phyloP scores from a whole-genome alignment of 2,888 invertebrate genomes.

The Rhorus exstirpatorius region DNA sequence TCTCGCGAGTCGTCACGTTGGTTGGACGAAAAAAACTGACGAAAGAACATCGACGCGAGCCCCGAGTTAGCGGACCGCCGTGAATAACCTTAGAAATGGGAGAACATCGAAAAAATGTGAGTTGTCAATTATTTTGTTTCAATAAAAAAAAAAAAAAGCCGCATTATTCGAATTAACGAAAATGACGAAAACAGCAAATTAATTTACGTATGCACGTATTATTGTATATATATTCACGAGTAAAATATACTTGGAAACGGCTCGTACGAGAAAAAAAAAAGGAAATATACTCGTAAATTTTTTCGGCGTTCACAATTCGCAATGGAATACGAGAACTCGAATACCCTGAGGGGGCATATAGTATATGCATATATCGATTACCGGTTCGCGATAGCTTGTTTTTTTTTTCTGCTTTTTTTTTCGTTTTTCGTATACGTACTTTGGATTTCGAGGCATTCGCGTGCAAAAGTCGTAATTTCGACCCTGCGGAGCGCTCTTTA shows the following conservation, averaged over 20 bases:
- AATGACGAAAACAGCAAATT: too few relatives aligned
- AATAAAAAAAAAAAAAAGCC: too few relatives aligned
- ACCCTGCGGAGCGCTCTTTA: slow-evolving; percentile 40
- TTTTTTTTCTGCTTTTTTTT: neutral
- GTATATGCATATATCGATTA: slow-evolving; percentile 45
- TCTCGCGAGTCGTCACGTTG: too few relatives aligned
- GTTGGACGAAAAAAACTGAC: too few relatives aligned
- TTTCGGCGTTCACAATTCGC: slow-evolving; percentile 13
- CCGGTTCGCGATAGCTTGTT: slow-evolving; percentile 37
- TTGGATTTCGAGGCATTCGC: slow-evolving; percentile 7
- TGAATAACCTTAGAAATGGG: too few relatives aligned
- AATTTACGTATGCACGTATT: neutral
- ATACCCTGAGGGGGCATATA: slow-evolving; percentile 22
- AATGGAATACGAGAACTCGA: slow-evolving; percentile 47
- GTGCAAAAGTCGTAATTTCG: slow-evolving; percentile 63
- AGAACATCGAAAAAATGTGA: too few relatives aligned
- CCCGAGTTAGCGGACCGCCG: too few relatives aligned
- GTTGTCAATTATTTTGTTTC: too few relatives aligned
- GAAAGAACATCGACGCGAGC: too few relatives aligned
- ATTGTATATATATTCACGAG: slow-evolving; percentile 8
- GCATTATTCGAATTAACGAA: too few relatives aligned
- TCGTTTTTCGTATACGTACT: slow-evolving; percentile 14
- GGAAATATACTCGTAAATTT: slow-evolving; percentile 2
- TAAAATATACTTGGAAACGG: neutral
- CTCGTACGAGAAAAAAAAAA: neutral